These are phyloP conservation scores for Caenorhabditis brenneri DNA, from an alignment of 1,140 invertebrate species.

Conservation along the genomic window DNA sequence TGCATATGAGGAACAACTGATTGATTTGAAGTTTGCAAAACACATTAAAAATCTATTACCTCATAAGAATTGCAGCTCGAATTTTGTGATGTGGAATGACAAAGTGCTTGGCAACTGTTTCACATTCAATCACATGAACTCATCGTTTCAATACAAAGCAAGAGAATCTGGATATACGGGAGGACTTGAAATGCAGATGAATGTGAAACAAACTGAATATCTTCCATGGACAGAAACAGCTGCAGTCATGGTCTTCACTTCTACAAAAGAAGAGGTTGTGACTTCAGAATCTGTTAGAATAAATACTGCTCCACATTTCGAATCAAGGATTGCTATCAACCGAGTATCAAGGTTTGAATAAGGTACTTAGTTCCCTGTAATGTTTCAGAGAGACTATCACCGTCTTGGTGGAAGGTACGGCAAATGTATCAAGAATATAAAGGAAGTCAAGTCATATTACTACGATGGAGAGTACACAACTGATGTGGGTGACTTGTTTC, in stretches of 20 bases:
- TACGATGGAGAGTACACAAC: slow-evolving; percentile 28
- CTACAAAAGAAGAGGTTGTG: not conserved
- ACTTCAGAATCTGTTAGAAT: slow-evolving; percentile 24
- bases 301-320: slow-evolving; percentile 31
- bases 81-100: slow-evolving; percentile 45
- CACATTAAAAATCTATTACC: not conserved
- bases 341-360: not conserved
- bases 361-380: not conserved
- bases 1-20: slow-evolving; percentile 44
- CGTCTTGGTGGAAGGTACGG: slow-evolving; percentile 15
- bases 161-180: slow-evolving; percentile 2
- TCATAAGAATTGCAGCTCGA: not conserved
- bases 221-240: slow-evolving; percentile 56
- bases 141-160: not conserved
- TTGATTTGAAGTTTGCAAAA: slow-evolving; percentile 41
- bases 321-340: slow-evolving; percentile 2
- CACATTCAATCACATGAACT: slow-evolving; percentile 52
- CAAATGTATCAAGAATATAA: not conserved
- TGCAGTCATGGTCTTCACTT: slow-evolving; percentile 1
- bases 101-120: slow-evolving; percentile 51
- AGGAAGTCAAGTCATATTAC: slow-evolving; percentile 18
- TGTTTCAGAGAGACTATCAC: not conserved
- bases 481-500: not conserved
- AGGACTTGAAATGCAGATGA: slow-evolving; percentile 49
- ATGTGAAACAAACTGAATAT: slow-evolving; percentile 52